These are phyloP conservation scores for Chalcis sispes DNA, from an alignment of 2,888 invertebrate species.

Conservation along the genomic window DNA sequence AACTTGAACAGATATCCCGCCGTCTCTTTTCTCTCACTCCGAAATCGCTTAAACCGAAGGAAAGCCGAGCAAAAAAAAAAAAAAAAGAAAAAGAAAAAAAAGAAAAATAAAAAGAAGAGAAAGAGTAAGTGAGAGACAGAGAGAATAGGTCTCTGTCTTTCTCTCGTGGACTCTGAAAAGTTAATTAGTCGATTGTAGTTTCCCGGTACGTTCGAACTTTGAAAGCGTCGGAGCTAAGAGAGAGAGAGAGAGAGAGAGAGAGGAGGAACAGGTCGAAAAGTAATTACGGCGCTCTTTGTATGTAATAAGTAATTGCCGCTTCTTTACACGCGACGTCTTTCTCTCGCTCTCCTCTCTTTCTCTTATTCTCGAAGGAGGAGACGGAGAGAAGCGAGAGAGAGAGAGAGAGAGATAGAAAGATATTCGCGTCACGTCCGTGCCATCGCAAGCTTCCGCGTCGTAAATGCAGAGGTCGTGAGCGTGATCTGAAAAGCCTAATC, in stretches of 20 bases:
- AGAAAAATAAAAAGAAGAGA: conserved; percentile 2
- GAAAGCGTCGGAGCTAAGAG: conserved; percentile 3
- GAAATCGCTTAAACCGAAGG: conserved; percentile 22
- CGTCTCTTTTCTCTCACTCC: neutral
- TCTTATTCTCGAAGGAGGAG: neutral
- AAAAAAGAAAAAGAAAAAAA: neutral
- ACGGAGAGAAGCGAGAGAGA: no score
- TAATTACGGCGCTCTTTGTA: conserved; percentile 58
- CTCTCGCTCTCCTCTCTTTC: conserved; percentile 5
- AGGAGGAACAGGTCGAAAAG: conserved; percentile 58
- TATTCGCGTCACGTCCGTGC: conserved; percentile 54
- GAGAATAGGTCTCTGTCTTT: neutral
- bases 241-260: neutral
- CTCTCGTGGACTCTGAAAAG: conserved; percentile 43
- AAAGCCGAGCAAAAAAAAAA: conserved; percentile 19
- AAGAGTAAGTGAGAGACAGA: conserved; percentile 19
- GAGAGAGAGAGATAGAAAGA: neutral
- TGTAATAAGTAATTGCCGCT: conserved; percentile 57
- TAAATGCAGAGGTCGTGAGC: conserved; percentile 55
- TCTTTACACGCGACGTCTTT: conserved; percentile 48
- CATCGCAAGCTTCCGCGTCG: conserved; percentile 55
- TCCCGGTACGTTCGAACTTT: conserved; percentile 36
- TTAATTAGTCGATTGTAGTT: conserved; percentile 58
- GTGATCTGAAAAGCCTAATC: conserved; percentile 57
- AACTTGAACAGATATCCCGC: conserved; percentile 29